Conservation (phyloP, 2,113 vertebrate species). For the Cacatua alba region DNA sequence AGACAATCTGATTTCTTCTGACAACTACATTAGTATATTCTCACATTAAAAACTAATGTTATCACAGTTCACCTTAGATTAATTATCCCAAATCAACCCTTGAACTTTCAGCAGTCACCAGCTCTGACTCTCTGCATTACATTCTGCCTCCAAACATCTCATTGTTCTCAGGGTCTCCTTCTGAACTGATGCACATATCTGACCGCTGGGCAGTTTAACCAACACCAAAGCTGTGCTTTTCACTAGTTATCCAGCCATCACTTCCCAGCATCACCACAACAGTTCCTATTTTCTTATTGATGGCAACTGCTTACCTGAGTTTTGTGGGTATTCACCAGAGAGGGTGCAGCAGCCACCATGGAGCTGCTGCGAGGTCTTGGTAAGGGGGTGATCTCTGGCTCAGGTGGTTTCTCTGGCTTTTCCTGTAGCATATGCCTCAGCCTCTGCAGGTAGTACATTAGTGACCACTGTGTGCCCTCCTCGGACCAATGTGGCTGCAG, state of each 20-base stretch:
- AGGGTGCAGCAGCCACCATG: slow-evolving; percentile 95
- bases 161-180: neutral
- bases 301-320: slow-evolving; percentile 83
- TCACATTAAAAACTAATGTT: neutral
- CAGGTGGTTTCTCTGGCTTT: slow-evolving; percentile 86
- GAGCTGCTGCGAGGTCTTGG: slow-evolving; percentile 95
- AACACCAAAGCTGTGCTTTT: neutral
- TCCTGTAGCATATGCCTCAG: slow-evolving; percentile 94
- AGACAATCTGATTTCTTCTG: neutral
- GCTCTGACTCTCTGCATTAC: neutral
- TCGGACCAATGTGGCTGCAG: slow-evolving; percentile 97
- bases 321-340: slow-evolving; percentile 96
- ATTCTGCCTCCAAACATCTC: neutral
- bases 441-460: slow-evolving; percentile 94
- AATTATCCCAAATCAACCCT: neutral
- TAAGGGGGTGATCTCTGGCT: slow-evolving; percentile 83
- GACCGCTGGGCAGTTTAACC: neutral
- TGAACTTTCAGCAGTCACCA: neutral
- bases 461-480: slow-evolving; percentile 96
- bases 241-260: neutral
- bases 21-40: neutral
- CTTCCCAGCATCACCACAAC: neutral
- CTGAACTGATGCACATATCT: neutral
- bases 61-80: neutral
- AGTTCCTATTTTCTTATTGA: neutral